These are phyloP conservation scores for Campoletis sonorensis DNA, from an alignment of 1,140 invertebrate genomes.

Conservation along the genomic window DNA sequence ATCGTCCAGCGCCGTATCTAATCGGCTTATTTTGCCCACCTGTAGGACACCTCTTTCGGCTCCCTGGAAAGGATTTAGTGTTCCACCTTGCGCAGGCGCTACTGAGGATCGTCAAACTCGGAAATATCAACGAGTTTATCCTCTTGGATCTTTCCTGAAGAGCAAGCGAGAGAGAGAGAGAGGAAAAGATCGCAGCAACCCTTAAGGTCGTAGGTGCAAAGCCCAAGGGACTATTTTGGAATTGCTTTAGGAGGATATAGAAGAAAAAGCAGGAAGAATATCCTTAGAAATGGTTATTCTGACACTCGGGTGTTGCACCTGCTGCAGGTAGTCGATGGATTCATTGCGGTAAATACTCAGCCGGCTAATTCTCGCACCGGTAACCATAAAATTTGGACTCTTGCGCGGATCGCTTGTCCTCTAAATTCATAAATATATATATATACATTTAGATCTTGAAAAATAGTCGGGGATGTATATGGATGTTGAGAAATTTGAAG, in stretches of 20 bases:
- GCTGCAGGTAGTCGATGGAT: constrained; percentile 37
- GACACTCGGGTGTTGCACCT: constrained; percentile 31
- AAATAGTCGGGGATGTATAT: not conserved
- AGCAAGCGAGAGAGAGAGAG: too few species aligned
- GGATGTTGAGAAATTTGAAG: not conserved
- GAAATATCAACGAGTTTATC: not conserved
- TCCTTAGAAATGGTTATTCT: not conserved
- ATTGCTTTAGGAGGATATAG: not conserved
- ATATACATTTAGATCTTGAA: too few species aligned
- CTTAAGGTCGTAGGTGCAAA: not conserved
- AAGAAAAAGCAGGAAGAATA: not conserved
- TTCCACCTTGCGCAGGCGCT: not conserved
- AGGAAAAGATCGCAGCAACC: not conserved
- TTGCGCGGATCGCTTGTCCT: too few species aligned
- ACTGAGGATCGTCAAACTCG: not conserved
- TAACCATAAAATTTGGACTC: constrained; percentile 41
- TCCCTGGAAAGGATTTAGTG: constrained; percentile 3
- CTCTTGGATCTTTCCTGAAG: not conserved
- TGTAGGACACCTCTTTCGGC: constrained; percentile 45
- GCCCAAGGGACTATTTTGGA: not conserved
- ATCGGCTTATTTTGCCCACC: constrained; percentile 64
- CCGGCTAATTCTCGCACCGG: constrained; percentile 43
- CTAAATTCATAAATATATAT: too few species aligned
- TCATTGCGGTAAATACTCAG: constrained; percentile 30
- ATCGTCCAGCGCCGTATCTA: constrained; percentile 62